Base-by-base conservation (phyloP, 2,113 vertebrate genomes). In the Caranx ignobilis region DNA sequence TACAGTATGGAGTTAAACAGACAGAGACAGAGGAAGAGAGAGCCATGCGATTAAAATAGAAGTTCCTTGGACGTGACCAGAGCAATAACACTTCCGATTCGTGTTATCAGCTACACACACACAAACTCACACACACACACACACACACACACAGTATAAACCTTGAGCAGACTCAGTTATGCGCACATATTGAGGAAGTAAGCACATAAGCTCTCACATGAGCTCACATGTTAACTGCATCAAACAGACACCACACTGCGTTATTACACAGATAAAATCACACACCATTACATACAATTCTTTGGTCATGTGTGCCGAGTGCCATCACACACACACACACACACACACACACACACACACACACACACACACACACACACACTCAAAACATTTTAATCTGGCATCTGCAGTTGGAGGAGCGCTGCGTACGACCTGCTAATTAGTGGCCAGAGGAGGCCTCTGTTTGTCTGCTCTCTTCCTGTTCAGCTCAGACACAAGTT, bases 391-490 rank as follows among this genome's bases (percentile, higher is more conserved):
- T 64, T 87, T 91, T 90, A 73, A 91, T 92, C 91, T 86, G 84
- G 65, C 65, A 72, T 52, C 41, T 73, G 86, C 88, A 76, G 84
- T 86, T 26, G 83, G 82, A 81, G 54, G 76, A 64, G 74, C 69
- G 86, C 81, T 69, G 91, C 90, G 71, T 85, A 84, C 66, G 84
- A 88, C 83, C 90, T 88, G 84, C 91, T 94, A 93, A 95, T 95
- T 95, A 94, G 92, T 86, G 91, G 85, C 87, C 75, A 61, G 89
- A 87, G 78, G 78, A 91, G 91, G 90, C 87, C 82, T 88, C 77
- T 93, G 93, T 95, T 94, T 95, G 94, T 93, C 85, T 77, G 88
- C 71, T 81, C 89, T 77, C 93, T 95, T 95, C 93, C 94, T 95
- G 94, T 87, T 64, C 61, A 54, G 88, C 83, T 79, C 84, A 92